A percentile compares a stretch with the other conserved stretches of the same genome.
These are phyloP conservation scores for Tenrec ecaudatus DNA, from an alignment of 2,113 vertebrate species.

Conservation along the genomic window DNA sequence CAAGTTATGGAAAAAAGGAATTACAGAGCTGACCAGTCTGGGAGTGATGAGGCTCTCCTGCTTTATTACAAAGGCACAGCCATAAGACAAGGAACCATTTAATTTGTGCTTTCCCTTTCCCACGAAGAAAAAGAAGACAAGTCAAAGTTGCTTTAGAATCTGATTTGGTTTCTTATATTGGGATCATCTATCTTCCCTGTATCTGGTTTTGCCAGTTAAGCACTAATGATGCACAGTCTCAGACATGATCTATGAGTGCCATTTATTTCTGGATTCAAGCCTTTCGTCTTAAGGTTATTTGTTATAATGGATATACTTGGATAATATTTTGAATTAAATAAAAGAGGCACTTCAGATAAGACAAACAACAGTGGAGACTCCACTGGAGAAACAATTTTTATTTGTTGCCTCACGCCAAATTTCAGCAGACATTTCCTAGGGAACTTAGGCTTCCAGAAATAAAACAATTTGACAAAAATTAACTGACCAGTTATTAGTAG, in stretches of 20 bases:
- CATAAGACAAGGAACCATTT: background rate
- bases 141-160: slow-evolving; percentile 58
- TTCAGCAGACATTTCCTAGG: slow-evolving; percentile 30
- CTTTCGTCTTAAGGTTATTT: slow-evolving; percentile 69
- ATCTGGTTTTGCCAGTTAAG: slow-evolving; percentile 71
- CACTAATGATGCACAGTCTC: slow-evolving; percentile 45
- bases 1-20: background rate
- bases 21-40: background rate
- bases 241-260: slow-evolving; percentile 55
- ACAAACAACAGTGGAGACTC: slow-evolving; percentile 26
- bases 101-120: background rate
- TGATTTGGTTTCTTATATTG: slow-evolving; percentile 35
- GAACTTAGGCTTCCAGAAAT: background rate
- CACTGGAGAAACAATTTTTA: slow-evolving; percentile 52
- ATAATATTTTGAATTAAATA: slow-evolving; percentile 65
- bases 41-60: background rate
- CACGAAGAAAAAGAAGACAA: slow-evolving; percentile 2
- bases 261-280: slow-evolving; percentile 72
- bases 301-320: slow-evolving; percentile 55
- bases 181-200: slow-evolving; percentile 59
- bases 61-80: slow-evolving; percentile 22
- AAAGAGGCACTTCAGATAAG: slow-evolving; percentile 59
- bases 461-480: background rate
- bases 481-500: background rate
- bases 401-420: slow-evolving; percentile 29